Evolutionary conservation across 2,888 invertebrate genomes (phyloP).

Genomic region (Anodontia alba): DNA sequence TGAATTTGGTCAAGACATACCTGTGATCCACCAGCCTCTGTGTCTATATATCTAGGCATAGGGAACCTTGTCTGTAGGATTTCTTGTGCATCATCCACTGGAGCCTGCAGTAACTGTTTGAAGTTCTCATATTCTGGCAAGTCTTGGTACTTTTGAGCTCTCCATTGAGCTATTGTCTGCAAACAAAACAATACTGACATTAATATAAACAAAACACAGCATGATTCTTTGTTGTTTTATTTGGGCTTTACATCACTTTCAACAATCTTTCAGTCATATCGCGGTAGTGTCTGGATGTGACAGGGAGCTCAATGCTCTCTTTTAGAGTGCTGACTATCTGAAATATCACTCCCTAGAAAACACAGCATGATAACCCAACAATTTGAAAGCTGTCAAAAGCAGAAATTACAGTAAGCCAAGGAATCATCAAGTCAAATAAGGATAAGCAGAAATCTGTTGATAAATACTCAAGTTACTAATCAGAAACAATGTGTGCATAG

Average conservation of each 20-base stretch:
- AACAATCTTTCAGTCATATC: too few relatives aligned
- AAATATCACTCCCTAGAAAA: neutral
- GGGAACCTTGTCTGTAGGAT: conserved; percentile 98
- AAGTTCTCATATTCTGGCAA: conserved; percentile 99
- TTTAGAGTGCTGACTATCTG: too few relatives aligned
- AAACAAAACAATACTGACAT: conserved; percentile 40
- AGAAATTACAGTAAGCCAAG: too few relatives aligned
- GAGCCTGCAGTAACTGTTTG: conserved; percentile 97
- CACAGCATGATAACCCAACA: neutral
- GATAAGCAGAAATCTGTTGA: too few relatives aligned
- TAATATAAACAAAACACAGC: neutral
- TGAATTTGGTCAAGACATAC: conserved; percentile 82
- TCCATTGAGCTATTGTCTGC: conserved; percentile 98
- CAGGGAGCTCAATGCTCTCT: too few relatives aligned
- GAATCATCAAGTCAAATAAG: too few relatives aligned
- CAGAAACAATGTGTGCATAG: too few relatives aligned
- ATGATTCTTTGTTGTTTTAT: too few relatives aligned
- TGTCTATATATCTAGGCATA: conserved; percentile 99
- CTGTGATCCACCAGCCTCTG: conserved; percentile 99
- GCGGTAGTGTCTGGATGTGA: too few relatives aligned
- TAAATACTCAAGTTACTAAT: too few relatives aligned
- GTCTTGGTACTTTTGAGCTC: conserved; percentile 96
- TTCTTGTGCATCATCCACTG: conserved; percentile 98
- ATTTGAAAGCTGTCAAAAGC: too few relatives aligned
- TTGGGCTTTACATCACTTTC: too few relatives aligned